Conservation (phyloP, 2,797 vertebrate genomes). For the Steatocranus sp. region DNA sequence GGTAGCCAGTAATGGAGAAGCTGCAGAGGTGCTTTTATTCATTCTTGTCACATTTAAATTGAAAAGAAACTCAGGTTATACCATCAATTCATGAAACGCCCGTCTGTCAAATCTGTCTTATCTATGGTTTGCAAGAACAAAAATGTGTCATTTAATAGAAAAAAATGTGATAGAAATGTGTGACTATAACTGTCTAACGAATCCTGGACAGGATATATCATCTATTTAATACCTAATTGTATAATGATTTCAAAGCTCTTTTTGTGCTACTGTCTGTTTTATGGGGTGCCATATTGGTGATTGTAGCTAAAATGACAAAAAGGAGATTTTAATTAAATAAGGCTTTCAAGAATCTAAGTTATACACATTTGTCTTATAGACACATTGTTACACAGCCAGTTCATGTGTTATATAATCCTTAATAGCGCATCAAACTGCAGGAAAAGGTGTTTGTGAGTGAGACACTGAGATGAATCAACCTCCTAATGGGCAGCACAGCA, state of each 20-base stretch:
- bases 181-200: constrained; percentile 46
- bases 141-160: constrained; percentile 67
- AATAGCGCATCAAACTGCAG: constrained; percentile 28
- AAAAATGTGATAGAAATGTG: constrained; percentile 59
- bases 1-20: constrained; percentile 53
- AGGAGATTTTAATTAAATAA: constrained; percentile 72
- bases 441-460: constrained; percentile 12
- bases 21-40: constrained; percentile 47
- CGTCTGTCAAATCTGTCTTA: constrained; percentile 75
- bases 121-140: constrained; percentile 71
- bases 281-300: constrained; percentile 26
- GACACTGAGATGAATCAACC: constrained; percentile 44
- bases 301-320: constrained; percentile 56
- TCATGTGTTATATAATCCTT: constrained; percentile 35
- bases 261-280: constrained; percentile 48
- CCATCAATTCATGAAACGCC: constrained; percentile 67
- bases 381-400: constrained; percentile 1
- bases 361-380: constrained; percentile 32
- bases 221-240: constrained; percentile 67
- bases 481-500: constrained; percentile 23
- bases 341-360: constrained; percentile 55
- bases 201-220: constrained; percentile 61
- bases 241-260: constrained; percentile 60
- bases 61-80: constrained; percentile 61
- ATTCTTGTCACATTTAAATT: constrained; percentile 63